Evolutionary conservation across 2,888 invertebrate species (phyloP), one percentile per base, ranked within the genome.

Genomic region (Netelia virgata): DNA sequence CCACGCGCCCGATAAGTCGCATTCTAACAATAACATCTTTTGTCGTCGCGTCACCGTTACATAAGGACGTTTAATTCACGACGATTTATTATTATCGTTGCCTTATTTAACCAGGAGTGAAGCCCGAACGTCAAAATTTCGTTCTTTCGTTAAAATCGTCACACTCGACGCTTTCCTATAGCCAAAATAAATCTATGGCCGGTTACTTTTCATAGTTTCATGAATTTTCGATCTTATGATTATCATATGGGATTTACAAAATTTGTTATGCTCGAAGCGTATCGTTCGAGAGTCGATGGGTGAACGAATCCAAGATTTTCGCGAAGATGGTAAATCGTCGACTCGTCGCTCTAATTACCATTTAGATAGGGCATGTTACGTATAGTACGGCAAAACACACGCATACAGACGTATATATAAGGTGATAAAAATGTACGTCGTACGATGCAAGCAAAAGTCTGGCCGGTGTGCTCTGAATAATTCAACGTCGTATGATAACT

Each of bases 401-500:
- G 36, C 36, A 36, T 36, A 36, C 36, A 79, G 23, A 47, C 43
- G 14, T 50, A 14, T 36, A 11, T 43, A 53, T 23, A 53, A 41
- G 36, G 53, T 55, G 53, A 66, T n/a, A 66, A 55, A 76, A 76
- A 57, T 47, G 47, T 50, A 66, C 28, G 59, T 47, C 68, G 47
- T 57, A 50, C 47, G 18, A 57, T 57, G 14, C 47, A 47, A 47
- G 47, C 3, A 47, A 47, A 47, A 47, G 18, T 66, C 66, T 47
- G 36, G 36, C 18, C 20, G 41, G 8, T 50, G 66, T 66, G 47
- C 18, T 18, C 72, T 80, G 80, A 81, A 81, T 81, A 69, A 81
- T 81, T 81, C 80, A 80, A 73, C 73, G 36, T 80, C 53, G 36
- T 50, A 41, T 80, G 80, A 73, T 66, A 80, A 80, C 73, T 73